Conservation (phyloP, 2,797 vertebrate species). For the Sebastolobus alascanus region DNA sequence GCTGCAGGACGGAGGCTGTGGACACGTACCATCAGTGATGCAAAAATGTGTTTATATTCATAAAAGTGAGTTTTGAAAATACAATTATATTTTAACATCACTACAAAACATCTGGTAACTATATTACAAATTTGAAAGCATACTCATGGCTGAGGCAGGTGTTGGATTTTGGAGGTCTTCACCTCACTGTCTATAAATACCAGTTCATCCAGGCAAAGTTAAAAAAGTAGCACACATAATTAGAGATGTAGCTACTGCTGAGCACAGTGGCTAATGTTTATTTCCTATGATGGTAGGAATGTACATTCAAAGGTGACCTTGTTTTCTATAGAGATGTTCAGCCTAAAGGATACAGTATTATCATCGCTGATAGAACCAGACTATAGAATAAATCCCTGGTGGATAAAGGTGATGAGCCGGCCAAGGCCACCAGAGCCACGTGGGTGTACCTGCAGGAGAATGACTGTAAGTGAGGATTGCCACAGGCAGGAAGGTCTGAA, state of each 20-base stretch:
- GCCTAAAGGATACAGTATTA: background rate
- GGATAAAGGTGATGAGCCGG: background rate
- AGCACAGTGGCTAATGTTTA: background rate
- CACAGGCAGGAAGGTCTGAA: background rate
- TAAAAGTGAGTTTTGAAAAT: background rate
- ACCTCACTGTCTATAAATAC: background rate
- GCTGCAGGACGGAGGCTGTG: too few species aligned
- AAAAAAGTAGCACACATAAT: background rate
- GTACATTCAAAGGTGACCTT: background rate
- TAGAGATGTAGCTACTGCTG: too few species aligned
- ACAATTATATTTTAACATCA: too few species aligned
- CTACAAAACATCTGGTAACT: background rate
- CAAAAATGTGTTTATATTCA: background rate
- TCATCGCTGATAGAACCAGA: background rate
- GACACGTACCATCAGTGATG: background rate
- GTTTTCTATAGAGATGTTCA: background rate
- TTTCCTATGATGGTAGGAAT: background rate
- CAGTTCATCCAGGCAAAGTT: background rate
- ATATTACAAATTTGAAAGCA: background rate
- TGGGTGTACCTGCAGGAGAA: background rate
- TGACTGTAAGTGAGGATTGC: background rate
- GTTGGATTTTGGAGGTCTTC: background rate
- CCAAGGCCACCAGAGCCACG: too few species aligned
- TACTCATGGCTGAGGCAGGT: background rate
- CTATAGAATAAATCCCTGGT: background rate